These are phyloP conservation scores for Morphnarchus princeps DNA, from an alignment of 2,113 vertebrate species.

Conservation along the genomic window DNA sequence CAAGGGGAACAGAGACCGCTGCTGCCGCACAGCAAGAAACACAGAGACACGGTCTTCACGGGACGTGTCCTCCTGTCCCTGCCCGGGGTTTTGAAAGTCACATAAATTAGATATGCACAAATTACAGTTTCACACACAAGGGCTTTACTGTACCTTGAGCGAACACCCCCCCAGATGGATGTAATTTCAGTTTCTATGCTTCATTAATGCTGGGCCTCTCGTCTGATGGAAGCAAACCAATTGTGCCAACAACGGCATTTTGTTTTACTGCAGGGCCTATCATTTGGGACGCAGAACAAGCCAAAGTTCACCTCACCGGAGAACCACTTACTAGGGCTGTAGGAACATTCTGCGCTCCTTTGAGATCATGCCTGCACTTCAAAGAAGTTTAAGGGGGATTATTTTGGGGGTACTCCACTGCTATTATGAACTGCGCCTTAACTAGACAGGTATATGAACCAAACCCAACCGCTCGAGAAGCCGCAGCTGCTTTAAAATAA, in stretches of 20 bases:
- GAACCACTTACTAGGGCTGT: background rate
- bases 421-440: background rate
- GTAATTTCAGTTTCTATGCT: background rate
- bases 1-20: background rate
- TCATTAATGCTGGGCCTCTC: background rate
- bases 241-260: background rate
- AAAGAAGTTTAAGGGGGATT: background rate
- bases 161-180: background rate
- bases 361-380: background rate
- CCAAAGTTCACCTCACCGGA: background rate
- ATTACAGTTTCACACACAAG: background rate
- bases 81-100: background rate
- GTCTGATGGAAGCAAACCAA: background rate
- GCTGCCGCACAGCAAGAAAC: background rate
- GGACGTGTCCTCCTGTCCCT: background rate
- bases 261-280: background rate
- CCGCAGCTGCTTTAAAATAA: background rate
- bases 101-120: background rate
- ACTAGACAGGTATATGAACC: background rate
- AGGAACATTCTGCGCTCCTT: background rate
- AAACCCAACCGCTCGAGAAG: background rate
- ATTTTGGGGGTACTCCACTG: background rate
- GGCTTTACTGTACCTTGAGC: slow-evolving; percentile 18
- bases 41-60: background rate
- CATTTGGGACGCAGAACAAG: background rate